Percentiles rank a stretch among this genome's conserved stretches.
phyloP scores from a whole-genome alignment of 2,797 vertebrate species.

The Acipenser transmontanus region DNA sequence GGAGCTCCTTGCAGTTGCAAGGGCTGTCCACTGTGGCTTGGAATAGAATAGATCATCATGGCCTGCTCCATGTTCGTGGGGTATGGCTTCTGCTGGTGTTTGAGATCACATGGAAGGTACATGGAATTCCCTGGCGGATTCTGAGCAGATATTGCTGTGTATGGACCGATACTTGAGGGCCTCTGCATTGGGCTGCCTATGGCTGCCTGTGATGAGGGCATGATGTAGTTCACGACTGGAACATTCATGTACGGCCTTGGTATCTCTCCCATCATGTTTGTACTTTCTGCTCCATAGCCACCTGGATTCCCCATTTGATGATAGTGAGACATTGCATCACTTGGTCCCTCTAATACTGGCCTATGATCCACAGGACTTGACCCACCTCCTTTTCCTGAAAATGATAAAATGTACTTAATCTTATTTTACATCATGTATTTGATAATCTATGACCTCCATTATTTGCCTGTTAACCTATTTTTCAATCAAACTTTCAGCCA shows the following conservation, averaged over 20 bases:
- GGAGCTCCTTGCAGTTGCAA: conserved; percentile 70
- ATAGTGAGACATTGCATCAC: conserved; percentile 77
- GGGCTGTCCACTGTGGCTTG: conserved; percentile 58
- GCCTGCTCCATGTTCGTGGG: conserved; percentile 67
- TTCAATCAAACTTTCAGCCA: too few relatives aligned
- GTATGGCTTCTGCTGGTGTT: conserved; percentile 75
- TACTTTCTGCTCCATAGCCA: conserved; percentile 66
- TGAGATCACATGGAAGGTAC: conserved; percentile 54
- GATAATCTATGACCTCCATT: too few relatives aligned
- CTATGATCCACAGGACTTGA: conserved; percentile 72
- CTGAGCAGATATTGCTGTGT: conserved; percentile 58
- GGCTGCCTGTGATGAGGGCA: conserved; percentile 67
- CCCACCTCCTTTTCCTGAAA: conserved; percentile 68
- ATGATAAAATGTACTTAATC: too few relatives aligned
- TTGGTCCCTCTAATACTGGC: conserved; percentile 72
- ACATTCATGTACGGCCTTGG: conserved; percentile 69
- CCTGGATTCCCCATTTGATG: conserved; percentile 70
- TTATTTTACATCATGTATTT: too few relatives aligned
- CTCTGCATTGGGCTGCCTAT: conserved; percentile 74
- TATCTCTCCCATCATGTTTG: conserved; percentile 64
- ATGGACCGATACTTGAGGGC: conserved; percentile 63
- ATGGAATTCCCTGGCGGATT: conserved; percentile 49
- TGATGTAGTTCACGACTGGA: conserved; percentile 79
- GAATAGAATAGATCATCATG: conserved; percentile 73
- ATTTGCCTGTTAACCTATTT: too few relatives aligned